Percentiles rank a stretch among this genome's conserved stretches.
Conservation (phyloP, 2,797 vertebrate species). For the Benthosema pterotum region DNA sequence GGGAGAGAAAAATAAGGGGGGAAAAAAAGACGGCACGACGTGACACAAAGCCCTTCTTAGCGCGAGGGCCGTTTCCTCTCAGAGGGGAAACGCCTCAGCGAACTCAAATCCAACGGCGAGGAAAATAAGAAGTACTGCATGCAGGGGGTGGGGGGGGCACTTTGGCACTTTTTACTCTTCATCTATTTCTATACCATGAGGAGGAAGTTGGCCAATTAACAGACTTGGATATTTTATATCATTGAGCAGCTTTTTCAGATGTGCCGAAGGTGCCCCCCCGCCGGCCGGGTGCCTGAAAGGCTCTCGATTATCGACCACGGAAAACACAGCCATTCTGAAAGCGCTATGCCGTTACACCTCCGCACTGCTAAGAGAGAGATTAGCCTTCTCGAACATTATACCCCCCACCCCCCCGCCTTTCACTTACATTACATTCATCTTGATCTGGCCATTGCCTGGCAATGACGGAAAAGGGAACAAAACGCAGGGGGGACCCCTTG, state of each 20-base stretch:
- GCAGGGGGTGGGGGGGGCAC: no score
- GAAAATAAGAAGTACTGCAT: no score
- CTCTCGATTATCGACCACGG: no score
- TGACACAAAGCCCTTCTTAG: slow-evolving; percentile 74
- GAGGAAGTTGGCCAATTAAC: no score
- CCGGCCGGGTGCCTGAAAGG: no score
- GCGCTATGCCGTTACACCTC: slow-evolving; percentile 32
- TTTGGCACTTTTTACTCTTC: no score
- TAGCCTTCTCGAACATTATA: slow-evolving; percentile 25
- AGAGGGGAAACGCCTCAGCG: slow-evolving; percentile 29
- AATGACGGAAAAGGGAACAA: slow-evolving; percentile 29
- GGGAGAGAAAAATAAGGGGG: not conserved
- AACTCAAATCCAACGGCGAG: no score
- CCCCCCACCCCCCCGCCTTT: slow-evolving; percentile 12
- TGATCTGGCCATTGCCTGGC: slow-evolving; percentile 51
- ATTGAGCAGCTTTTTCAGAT: no score
- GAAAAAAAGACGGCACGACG: slow-evolving; percentile 56
- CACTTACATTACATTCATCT: slow-evolving; percentile 69
- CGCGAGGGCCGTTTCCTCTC: slow-evolving; percentile 46
- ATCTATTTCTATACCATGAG: no score
- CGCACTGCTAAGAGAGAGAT: slow-evolving; percentile 51
- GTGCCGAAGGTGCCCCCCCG: no score
- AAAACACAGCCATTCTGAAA: not conserved
- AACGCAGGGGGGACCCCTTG: slow-evolving; percentile 8
- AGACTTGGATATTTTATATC: no score